These are phyloP conservation scores for Pherbina coryleti DNA, from an alignment of 2,888 invertebrate genomes.

Conservation along the genomic window DNA sequence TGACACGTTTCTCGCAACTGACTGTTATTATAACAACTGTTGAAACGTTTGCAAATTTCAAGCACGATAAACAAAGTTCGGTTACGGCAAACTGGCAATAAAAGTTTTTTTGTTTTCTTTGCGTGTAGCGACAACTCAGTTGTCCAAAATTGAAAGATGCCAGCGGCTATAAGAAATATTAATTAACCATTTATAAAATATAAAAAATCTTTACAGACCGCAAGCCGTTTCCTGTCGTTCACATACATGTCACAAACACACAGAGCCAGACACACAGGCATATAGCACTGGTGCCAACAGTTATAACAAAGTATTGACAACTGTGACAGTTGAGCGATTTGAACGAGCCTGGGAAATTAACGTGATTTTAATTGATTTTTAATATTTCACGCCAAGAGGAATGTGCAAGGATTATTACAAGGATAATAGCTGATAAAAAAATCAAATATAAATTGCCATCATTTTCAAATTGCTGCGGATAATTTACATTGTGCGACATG, in stretches of 20 bases:
- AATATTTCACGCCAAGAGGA: conserved; percentile 56
- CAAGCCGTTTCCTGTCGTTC: background rate
- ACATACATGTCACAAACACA: background rate
- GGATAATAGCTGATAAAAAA: background rate
- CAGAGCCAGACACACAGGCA: conserved; percentile 21
- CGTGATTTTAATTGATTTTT: conserved; percentile 66
- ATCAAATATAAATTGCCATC: conserved; percentile 2
- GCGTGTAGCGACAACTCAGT: background rate
- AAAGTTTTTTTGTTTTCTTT: too few relatives aligned
- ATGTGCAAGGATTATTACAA: background rate
- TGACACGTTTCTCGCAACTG: too few relatives aligned
- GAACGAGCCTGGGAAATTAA: conserved; percentile 54
- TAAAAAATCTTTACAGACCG: background rate
- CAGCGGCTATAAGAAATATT: conserved; percentile 17
- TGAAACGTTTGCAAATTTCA: too few relatives aligned
- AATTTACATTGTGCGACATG: background rate
- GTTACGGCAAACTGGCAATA: too few relatives aligned
- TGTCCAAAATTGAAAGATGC: background rate
- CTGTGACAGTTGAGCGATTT: conserved; percentile 53
- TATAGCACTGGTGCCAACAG: too few relatives aligned
- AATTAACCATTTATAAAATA: background rate
- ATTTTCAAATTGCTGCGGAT: conserved; percentile 4
- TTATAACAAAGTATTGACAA: conserved; percentile 57
- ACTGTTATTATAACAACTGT: too few relatives aligned
- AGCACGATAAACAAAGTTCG: too few relatives aligned